Conservation (phyloP, 2,888 invertebrate species). For the Steinernema hermaphroditum region DNA sequence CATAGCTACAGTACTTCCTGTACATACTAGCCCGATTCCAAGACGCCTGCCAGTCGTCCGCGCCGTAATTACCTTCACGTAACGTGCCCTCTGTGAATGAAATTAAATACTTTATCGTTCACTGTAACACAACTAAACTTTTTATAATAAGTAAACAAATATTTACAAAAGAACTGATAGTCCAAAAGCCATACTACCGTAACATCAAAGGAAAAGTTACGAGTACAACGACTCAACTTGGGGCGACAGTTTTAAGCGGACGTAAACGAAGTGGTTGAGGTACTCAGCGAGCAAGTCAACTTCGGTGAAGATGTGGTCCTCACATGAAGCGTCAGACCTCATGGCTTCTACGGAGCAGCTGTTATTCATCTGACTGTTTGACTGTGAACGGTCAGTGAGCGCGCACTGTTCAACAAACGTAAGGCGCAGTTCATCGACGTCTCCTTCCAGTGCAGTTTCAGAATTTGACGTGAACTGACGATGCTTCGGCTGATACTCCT, state of each 20-base stretch:
- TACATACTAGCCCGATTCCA: conserved; percentile 14
- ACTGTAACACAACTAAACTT: neutral
- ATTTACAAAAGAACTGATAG: conserved; percentile 19
- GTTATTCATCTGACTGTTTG: conserved; percentile 6
- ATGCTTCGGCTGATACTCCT: neutral
- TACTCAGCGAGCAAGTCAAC: conserved; percentile 58
- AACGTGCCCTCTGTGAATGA: conserved; percentile 1
- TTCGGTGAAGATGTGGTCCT: conserved; percentile 12
- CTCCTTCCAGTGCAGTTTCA: neutral
- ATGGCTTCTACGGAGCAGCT: conserved; percentile 47
- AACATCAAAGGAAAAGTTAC: conserved; percentile 34
- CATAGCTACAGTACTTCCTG: neutral
- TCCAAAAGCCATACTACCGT: neutral
- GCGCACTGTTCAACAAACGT: neutral
- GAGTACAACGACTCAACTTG: conserved; percentile 59
- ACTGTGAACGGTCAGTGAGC: neutral
- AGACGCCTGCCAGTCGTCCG: conserved; percentile 12
- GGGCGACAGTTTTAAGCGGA: conserved; percentile 55
- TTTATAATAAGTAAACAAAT: neutral
- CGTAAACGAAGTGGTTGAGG: conserved; percentile 55
- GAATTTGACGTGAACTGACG: neutral
- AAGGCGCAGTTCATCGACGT: conserved; percentile 9
- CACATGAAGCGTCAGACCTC: conserved; percentile 40
- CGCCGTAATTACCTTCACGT: neutral
- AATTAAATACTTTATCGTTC: conserved; percentile 19